A percentile compares a stretch with the other conserved stretches of the same genome.
phyloP scores from a whole-genome alignment of 2,888 invertebrate genomes.

The Eilema depressum region DNA sequence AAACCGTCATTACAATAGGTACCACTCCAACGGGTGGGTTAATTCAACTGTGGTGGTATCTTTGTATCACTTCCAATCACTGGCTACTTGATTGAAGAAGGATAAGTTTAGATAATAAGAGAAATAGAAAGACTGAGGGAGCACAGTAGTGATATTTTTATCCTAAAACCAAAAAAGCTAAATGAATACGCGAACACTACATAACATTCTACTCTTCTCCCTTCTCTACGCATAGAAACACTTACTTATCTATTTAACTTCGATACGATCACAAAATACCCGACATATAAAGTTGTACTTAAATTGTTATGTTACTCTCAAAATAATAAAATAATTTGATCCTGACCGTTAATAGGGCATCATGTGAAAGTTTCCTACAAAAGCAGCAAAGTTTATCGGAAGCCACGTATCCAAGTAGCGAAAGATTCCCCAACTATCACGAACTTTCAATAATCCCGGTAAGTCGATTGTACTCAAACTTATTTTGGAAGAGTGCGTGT shows the following conservation, averaged over 20 bases:
- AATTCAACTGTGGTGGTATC: no score
- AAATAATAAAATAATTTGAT: slow-evolving; percentile 39
- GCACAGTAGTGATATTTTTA: neutral
- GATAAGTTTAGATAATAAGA: neutral
- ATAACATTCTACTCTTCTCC: neutral
- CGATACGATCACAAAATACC: slow-evolving; percentile 3
- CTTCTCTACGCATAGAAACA: neutral
- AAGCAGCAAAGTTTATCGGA: slow-evolving; percentile 66
- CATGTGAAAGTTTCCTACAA: slow-evolving; percentile 61
- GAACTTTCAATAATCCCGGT: slow-evolving; percentile 77
- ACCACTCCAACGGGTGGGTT: no score
- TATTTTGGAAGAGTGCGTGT: slow-evolving; percentile 56
- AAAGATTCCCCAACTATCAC: slow-evolving; percentile 77
- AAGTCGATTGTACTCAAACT: slow-evolving; percentile 74
- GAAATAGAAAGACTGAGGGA: neutral
- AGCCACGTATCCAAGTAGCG: slow-evolving; percentile 72
- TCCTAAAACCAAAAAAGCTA: neutral
- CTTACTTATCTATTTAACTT: neutral
- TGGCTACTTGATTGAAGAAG: neutral
- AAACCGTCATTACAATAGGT: no score
- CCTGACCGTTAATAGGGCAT: slow-evolving; percentile 59
- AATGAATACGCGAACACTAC: neutral
- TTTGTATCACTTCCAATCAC: no score
- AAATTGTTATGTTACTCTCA: slow-evolving; percentile 46
- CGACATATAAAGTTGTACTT: slow-evolving; percentile 28